Conservation (phyloP, 2,888 invertebrate species). For the Leptopterna dolabrata region DNA sequence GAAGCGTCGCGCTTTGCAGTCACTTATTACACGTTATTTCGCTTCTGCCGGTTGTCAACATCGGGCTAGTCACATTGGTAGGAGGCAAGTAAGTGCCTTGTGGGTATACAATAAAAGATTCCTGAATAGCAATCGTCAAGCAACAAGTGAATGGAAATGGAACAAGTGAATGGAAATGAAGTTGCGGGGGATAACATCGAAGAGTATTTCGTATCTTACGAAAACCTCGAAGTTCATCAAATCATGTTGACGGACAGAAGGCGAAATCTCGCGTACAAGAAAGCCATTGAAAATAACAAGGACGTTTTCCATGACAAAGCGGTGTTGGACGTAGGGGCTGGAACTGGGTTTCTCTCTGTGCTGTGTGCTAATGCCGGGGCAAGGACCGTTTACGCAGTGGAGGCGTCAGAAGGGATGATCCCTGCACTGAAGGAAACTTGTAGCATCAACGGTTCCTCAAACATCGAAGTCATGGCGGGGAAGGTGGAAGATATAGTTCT, state of each 20-base stretch:
- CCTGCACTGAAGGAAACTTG: slow-evolving; percentile 75
- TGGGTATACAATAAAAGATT: no score
- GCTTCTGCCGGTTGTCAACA: no score
- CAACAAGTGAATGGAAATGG: not conserved
- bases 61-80: no score
- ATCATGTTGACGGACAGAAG: slow-evolving; percentile 82
- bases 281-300: slow-evolving; percentile 79
- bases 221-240: slow-evolving; percentile 72
- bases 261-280: slow-evolving; percentile 82
- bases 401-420: slow-evolving; percentile 78
- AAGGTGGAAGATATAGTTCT: slow-evolving; percentile 81
- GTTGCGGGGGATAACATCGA: not conserved
- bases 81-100: no score
- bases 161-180: not conserved
- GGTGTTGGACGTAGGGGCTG: slow-evolving; percentile 88
- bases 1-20: no score
- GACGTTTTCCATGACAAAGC: slow-evolving; percentile 79
- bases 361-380: slow-evolving; percentile 94
- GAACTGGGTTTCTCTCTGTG: slow-evolving; percentile 88
- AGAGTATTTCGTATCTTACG: slow-evolving; percentile 38
- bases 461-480: slow-evolving; percentile 76
- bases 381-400: slow-evolving; percentile 84
- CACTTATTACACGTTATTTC: no score
- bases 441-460: slow-evolving; percentile 75
- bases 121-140: not conserved